phyloP scores from a whole-genome alignment of 2,888 invertebrate species.

The Pammene aurita region DNA sequence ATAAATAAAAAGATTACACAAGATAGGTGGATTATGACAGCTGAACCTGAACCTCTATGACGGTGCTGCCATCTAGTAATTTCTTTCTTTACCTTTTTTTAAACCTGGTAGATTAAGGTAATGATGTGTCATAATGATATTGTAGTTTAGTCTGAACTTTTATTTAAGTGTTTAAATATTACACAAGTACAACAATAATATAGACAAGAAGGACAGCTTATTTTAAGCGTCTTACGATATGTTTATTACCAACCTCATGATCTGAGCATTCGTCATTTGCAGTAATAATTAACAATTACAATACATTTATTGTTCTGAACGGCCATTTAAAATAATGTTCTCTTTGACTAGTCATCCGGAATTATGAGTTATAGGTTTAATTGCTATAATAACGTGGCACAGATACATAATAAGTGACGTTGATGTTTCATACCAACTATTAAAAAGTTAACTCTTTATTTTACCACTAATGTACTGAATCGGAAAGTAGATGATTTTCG shows the following conservation, averaged over 20 bases:
- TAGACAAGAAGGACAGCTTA: too few species aligned
- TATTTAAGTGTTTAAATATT: too few species aligned
- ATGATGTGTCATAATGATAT: too few species aligned
- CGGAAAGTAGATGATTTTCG: too few species aligned
- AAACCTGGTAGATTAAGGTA: too few species aligned
- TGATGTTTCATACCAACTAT: not conserved
- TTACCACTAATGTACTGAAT: not conserved
- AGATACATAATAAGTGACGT: slow-evolving; percentile 28
- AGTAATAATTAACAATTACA: slow-evolving; percentile 27
- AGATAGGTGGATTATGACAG: too few species aligned
- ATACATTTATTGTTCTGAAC: slow-evolving; percentile 19
- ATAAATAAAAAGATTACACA: too few species aligned
- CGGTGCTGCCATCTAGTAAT: too few species aligned
- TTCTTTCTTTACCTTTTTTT: too few species aligned
- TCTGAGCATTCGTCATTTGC: slow-evolving; percentile 9
- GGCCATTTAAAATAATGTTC: slow-evolving; percentile 17
- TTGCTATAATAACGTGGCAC: slow-evolving; percentile 23
- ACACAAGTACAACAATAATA: too few species aligned
- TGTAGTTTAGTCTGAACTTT: too few species aligned
- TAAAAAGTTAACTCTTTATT: not conserved
- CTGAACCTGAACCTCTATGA: too few species aligned
- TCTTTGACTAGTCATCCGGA: slow-evolving; percentile 22
- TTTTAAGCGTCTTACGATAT: not conserved
- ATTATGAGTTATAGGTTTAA: slow-evolving; percentile 24
- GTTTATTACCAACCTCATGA: slow-evolving; percentile 2